Evolutionary conservation across 2,113 vertebrate genomes (phyloP), one percentile per base, ranked within the genome.

Genomic region (Nannobrachium achirus): DNA sequence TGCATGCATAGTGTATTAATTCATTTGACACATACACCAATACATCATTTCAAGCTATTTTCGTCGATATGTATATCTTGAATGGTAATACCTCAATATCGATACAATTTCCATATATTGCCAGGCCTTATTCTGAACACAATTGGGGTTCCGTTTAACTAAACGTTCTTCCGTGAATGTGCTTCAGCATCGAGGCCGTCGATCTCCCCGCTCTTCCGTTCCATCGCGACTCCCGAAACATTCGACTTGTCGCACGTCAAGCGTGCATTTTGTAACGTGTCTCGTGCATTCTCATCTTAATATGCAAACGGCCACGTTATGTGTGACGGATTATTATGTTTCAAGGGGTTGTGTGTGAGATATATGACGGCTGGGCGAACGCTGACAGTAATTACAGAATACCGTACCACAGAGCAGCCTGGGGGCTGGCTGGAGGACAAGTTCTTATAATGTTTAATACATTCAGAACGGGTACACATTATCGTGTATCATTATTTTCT

Each of bases 331-430:
- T 78, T 3, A 33, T 33, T 19, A 50, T 75, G 69, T 73, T 63
- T 73, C 15, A 57, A 1, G 58, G 66, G 19, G 3, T 61, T 78
- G 69, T 62, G 62, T 61, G 67, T 58, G 69, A 85, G 49, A 88
- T 86, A 73, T 85, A 87, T 68, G 75, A 67, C 39, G 52, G 63
- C 55, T 69, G 56, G 25, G 73, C 63, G 75, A 75, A 76, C 57
- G 40, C 64, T 76, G 83, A 86, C 89, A 85, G 84, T 88, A 86
- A 91, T 90, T 86, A 90, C 63, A 88, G 71, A 55, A 79, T 66
- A 60, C 40, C 15, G 10, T 8, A 83, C 81, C 89, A 71, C 87
- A 84, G 70, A 78, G 82, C 66, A 58, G 76, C 80, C 45, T 1
- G 16, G 33, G 25, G 61, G 75, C 75, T 71, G 76, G 72, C 79